Percentiles rank a stretch among this genome's conserved stretches.
Evolutionary conservation across 2,113 vertebrate species (phyloP).

Genomic region (Terrapene triunguis): DNA sequence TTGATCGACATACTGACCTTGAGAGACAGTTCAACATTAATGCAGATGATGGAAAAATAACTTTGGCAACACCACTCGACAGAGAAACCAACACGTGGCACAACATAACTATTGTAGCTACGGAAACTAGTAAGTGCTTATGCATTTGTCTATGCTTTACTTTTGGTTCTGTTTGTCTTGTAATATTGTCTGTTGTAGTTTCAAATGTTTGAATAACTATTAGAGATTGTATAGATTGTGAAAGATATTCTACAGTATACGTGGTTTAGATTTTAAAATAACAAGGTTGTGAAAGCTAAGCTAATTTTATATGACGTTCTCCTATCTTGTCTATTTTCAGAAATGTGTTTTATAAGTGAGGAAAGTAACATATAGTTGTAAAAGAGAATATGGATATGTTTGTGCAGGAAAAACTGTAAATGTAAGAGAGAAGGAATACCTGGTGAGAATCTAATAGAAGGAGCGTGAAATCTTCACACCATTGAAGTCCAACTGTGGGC

Average conservation of each 20-base stretch:
- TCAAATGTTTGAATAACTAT: rapidly evolving
- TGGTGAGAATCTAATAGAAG: background rate
- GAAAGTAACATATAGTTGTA: background rate
- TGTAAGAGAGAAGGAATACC: background rate
- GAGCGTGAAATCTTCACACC: background rate
- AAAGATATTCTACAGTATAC: background rate
- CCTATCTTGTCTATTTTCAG: background rate
- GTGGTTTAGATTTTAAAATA: background rate
- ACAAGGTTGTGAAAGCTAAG: background rate
- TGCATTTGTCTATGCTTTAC: background rate
- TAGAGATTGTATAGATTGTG: background rate
- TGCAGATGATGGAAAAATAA: constrained; percentile 95
- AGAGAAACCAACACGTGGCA: constrained; percentile 95
- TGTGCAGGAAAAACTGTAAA: background rate
- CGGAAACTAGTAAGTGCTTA: constrained; percentile 93
- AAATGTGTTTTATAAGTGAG: background rate
- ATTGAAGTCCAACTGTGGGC: background rate
- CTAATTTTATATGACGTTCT: background rate
- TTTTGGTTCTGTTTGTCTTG: background rate
- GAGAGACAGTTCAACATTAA: constrained; percentile 99
- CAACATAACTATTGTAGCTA: constrained; percentile 98
- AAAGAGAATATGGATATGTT: background rate
- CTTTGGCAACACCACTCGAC: constrained; percentile 93
- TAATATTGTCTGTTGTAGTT: background rate
- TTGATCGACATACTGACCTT: constrained; percentile 97